A percentile compares a stretch with the other conserved stretches of the same genome.
Evolutionary conservation across 2,113 vertebrate species (phyloP).

Genomic region (Poicephalus gulielmi): DNA sequence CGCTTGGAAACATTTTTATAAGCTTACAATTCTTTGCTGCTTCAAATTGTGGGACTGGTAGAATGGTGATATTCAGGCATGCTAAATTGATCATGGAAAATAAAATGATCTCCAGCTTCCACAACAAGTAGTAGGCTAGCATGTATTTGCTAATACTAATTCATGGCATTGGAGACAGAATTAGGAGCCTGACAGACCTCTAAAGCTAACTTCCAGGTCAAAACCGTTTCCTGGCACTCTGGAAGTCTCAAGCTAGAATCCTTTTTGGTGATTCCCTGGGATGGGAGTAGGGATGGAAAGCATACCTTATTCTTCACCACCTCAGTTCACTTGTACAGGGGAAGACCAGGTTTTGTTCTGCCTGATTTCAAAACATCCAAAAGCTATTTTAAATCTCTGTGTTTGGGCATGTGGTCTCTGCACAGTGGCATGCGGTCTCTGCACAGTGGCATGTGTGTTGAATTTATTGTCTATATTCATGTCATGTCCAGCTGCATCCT

Average conservation of each 20-base stretch:
- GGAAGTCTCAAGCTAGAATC: neutral
- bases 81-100: neutral
- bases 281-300: neutral
- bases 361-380: neutral
- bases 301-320: neutral
- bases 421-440: neutral
- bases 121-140: neutral
- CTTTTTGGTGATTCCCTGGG: neutral
- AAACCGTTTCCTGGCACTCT: neutral
- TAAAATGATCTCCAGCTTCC: neutral
- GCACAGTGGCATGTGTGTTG: neutral
- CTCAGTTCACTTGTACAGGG: neutral
- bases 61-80: neutral
- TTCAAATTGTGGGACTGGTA: neutral
- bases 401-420: neutral
- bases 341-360: neutral
- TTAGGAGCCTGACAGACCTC: neutral
- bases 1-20: neutral
- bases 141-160: neutral
- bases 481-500: constrained; percentile 30
- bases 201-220: neutral
- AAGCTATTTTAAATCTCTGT: neutral
- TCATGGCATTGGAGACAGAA: neutral
- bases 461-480: neutral
- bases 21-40: neutral